Evolutionary conservation across 2,888 invertebrate species (phyloP), one percentile per base, ranked within the genome.

Genomic region (Eurytoma californica): DNA sequence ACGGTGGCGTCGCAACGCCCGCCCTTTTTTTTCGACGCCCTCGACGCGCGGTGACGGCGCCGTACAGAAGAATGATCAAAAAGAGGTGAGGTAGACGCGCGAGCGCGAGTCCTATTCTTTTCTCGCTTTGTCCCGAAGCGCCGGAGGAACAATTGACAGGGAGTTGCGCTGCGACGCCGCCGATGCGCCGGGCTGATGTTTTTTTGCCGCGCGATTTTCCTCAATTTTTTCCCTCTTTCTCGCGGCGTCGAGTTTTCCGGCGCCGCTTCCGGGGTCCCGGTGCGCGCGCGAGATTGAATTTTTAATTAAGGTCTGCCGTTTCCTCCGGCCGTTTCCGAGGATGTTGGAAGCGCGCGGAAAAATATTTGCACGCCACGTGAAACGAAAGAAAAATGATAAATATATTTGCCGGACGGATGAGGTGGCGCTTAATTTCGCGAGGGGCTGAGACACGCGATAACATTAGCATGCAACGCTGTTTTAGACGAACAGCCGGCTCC

Each of bases 1-100:
- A 53, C 5, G 14, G 53, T 13, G n/a, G 53, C 28, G 24, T 28
- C 14, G n/a, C n/a, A 7, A 5, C 63, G 18, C n/a, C 39, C 39
- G n/a, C 39, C 16, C 16, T 9, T 53, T 39, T 30, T 18, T 55
- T 53, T 63, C 51, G 20, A 24, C 24, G 24, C 24, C 1, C 49
- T 63, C 51, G 20, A 24, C 24, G 24, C 24, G 24, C 49, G 39
- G 4, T 14, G 49, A 47, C 16, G 58, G 28, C 28, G 39, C 39
- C 18, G 39, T 39, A 3, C 30, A 39, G 63, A 70, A 77, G 65
- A 39, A 65, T 70, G 28, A 70, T 77, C 76, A 70, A 77, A 69
- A 24, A 70, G 72, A 18, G 30, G 5, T 14, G 14, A n/a, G 39
- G n/a, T 20, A 74, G 18, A 12, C 55, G 13, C 55, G 68, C 18